Conservation (phyloP, 1,140 invertebrate species). For the Dinoponera quadriceps region DNA sequence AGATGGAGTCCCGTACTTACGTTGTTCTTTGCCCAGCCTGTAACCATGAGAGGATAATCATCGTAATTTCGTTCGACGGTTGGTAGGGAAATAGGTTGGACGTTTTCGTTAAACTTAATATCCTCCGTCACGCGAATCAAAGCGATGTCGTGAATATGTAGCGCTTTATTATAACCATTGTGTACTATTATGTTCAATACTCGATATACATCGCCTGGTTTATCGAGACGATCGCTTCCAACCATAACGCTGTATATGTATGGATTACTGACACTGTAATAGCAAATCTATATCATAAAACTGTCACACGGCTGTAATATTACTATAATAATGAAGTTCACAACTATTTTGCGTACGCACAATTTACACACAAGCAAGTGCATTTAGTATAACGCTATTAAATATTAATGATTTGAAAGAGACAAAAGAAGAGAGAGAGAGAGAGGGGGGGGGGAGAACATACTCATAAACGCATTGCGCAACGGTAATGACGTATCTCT, state of each 20-base stretch:
- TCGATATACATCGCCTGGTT: too few species aligned
- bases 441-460: too few species aligned
- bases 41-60: constrained; percentile 15
- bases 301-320: too few species aligned
- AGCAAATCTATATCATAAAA: too few species aligned
- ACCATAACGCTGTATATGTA: not conserved
- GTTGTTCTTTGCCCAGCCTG: constrained; percentile 16
- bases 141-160: constrained; percentile 16
- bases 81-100: not conserved
- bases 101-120: not conserved
- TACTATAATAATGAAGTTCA: too few species aligned
- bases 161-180: constrained; percentile 4
- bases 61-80: not conserved
- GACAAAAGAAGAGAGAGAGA: too few species aligned
- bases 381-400: too few species aligned
- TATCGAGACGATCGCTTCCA: constrained; percentile 23
- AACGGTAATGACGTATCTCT: constrained; percentile 86
- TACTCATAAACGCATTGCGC: constrained; percentile 85
- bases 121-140: not conserved
- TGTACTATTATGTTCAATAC: not conserved
- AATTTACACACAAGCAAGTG: too few species aligned
- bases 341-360: too few species aligned
- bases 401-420: too few species aligned
- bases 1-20: not conserved
- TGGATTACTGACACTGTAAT: not conserved